Evolutionary conservation across 35 echinoderm and acorn worm species (phyloP), one percentile per base, ranked within the genome.

Genomic region (Heliocidaris erythrogramma): DNA sequence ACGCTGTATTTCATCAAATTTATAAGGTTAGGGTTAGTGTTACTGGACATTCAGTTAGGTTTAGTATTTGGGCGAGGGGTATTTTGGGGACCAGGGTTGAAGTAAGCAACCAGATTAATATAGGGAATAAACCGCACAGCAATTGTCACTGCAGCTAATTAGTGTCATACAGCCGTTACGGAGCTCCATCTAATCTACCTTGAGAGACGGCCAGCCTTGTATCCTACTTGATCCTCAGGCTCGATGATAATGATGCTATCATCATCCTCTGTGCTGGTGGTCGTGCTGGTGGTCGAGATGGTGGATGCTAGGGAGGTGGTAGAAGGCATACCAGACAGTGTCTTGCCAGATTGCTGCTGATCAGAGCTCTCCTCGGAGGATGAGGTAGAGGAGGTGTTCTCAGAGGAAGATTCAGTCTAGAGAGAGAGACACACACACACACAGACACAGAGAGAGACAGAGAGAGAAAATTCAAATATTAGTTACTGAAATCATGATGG

Each of bases 261-360:
- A 49, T 92, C 91, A 59, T 92, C 91, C 21, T 50, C 50, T n/a
- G 31, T 92, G 91, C 91, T 92, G 31, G 49, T 92, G 27, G 49
- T 56, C 8, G 90, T 52, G 30, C 11, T 24, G 11, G n/a, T 14
- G 65, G 35, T 42, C 35, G 65, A 84, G 13, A 59, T 92, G 29
- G 91, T 92, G 48, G 91, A 92, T 11, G 91, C 48, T 4, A 92
- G 87, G 18, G 87, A 89, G 31, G 87, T 89, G 24, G 87, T 89
- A 13, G 87, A 89, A 3, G 87, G 87, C 31, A 89, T 32, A 13
- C 47, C 31, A 5, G 91, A 13, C 10, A 48, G 5, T n/a, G 17
- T 59, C 50, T 49, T 50, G n/a, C 50, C 14, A 18, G 91, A 32
- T 47, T 16, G 30, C 47, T 32, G 14, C 10, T 88, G 12, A 47